Evolutionary conservation across 2,113 vertebrate species (phyloP).

Genomic region (Cyprinodon variegatus): DNA sequence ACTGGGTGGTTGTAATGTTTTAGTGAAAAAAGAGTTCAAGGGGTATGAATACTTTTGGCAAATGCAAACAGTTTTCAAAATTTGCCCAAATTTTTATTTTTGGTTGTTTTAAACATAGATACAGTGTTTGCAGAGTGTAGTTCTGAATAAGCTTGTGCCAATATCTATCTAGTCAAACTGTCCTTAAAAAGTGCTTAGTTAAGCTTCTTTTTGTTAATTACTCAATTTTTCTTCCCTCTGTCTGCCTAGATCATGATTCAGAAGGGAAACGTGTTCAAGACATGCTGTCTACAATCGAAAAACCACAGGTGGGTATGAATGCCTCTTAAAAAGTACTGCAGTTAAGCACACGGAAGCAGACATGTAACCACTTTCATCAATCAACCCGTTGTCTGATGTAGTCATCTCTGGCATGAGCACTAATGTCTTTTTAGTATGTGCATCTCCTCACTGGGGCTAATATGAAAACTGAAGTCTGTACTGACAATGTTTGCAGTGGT

Average conservation of each 20-base stretch:
- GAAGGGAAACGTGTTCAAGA: conserved; percentile 95
- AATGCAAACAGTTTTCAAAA: background rate
- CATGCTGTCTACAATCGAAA: conserved; percentile 94
- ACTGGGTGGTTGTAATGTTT: background rate
- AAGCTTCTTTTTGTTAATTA: conserved; percentile 21
- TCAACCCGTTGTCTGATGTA: conserved; percentile 30
- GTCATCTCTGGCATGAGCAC: conserved; percentile 17
- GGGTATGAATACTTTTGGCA: background rate
- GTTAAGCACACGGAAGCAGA: conserved; percentile 4
- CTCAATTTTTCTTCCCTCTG: conserved; percentile 18
- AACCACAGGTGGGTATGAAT: conserved; percentile 89
- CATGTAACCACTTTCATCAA: conserved; percentile 24
- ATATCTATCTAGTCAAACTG: background rate
- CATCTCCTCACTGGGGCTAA: conserved; percentile 19
- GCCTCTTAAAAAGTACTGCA: background rate
- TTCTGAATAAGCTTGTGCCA: background rate
- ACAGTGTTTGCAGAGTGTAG: background rate
- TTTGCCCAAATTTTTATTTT: background rate
- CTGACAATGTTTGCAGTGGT: background rate
- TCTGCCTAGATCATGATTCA: conserved; percentile 89
- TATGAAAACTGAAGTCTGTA: conserved; percentile 16
- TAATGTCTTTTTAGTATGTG: conserved; percentile 41
- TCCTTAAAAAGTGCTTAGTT: background rate
- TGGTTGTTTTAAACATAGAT: background rate
- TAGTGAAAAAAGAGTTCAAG: background rate